These are phyloP conservation scores for Ramazzottius varieornatus DNA, from an alignment of 2,888 invertebrate genomes.

Conservation along the genomic window DNA sequence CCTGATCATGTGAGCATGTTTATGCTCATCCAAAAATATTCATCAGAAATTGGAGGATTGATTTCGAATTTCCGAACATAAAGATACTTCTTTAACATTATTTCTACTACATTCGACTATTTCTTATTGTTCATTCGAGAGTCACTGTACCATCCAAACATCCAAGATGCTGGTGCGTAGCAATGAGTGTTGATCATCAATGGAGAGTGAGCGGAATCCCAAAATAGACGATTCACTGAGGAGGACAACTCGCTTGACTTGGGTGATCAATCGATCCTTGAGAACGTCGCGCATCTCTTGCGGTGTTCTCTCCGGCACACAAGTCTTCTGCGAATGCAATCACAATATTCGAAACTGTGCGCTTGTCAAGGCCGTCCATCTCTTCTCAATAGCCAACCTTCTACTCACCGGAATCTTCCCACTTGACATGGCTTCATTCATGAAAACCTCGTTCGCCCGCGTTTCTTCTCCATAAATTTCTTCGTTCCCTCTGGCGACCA, in stretches of 20 bases:
- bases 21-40: neutral
- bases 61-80: neutral
- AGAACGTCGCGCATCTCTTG: neutral
- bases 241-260: neutral
- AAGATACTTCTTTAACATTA: neutral
- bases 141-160: neutral
- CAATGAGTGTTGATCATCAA: neutral
- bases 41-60: neutral
- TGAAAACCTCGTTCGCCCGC: neutral
- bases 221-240: neutral
- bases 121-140: neutral
- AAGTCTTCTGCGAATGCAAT: neutral
- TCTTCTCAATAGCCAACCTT: neutral
- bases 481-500: neutral
- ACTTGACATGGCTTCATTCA: neutral
- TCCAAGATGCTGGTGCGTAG: neutral
- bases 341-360: neutral
- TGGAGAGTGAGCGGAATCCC: neutral
- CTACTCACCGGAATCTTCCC: neutral
- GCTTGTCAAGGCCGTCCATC: no score
- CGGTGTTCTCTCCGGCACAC: neutral
- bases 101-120: neutral
- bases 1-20: neutral
- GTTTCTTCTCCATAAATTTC: conserved; percentile 1
- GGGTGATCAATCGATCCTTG: neutral